Evolutionary conservation across 2,888 invertebrate species (phyloP).

Genomic region (Spilarctia lutea): DNA sequence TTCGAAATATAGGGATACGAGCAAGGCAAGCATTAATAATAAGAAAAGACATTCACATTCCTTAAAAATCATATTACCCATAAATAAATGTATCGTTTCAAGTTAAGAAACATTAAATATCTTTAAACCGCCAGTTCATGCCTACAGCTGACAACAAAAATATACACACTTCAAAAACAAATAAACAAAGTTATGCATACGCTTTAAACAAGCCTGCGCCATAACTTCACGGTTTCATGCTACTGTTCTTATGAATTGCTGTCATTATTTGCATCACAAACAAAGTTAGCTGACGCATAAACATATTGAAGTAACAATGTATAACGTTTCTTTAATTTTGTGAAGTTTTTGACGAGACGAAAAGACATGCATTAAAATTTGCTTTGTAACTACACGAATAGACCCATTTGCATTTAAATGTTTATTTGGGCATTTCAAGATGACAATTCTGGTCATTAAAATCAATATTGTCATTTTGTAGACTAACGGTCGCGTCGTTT

Average conservation of each 20-base stretch:
- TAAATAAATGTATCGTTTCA: no score
- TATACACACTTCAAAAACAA: neutral
- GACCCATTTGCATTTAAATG: neutral
- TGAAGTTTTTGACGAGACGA: constrained; percentile 3
- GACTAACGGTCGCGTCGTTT: no score
- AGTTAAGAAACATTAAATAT: neutral
- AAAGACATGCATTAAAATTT: constrained; percentile 4
- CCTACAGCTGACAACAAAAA: neutral
- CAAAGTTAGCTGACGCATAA: constrained; percentile 1
- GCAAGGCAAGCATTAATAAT: no score
- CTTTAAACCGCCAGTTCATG: neutral
- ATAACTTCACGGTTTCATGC: constrained; percentile 10
- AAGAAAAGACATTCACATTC: no score
- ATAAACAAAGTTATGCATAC: constrained; percentile 6
- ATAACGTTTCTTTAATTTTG: constrained; percentile 16
- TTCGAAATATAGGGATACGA: no score
- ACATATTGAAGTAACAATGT: constrained; percentile 24
- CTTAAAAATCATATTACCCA: no score
- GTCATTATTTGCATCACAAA: constrained; percentile 45
- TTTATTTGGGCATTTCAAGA: neutral
- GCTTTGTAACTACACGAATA: neutral
- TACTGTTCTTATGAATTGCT: constrained; percentile 28
- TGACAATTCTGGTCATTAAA: no score
- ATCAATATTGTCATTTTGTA: no score
- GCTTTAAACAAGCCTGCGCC: constrained; percentile 3